Conservation (phyloP, 2,113 vertebrate species). For the Saguinus midas region DNA sequence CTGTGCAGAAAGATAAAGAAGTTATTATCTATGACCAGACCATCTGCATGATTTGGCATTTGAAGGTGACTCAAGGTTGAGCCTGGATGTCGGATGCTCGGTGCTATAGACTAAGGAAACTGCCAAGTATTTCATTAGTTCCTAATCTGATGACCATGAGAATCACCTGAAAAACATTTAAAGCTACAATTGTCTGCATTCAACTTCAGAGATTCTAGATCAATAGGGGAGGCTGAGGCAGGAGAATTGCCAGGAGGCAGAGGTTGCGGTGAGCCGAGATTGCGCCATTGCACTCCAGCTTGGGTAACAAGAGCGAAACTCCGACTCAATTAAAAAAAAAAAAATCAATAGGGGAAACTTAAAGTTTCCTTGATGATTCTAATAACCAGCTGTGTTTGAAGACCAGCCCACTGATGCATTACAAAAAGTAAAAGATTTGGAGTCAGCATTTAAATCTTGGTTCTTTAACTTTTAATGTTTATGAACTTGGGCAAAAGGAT, state of each 20-base stretch:
- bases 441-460: not conserved
- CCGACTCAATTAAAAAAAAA: too few relatives aligned
- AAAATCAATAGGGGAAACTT: not conserved
- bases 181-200: not conserved
- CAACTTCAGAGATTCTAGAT: conserved; percentile 5
- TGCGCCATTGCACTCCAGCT: too few relatives aligned
- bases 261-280: too few relatives aligned
- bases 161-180: conserved; percentile 22
- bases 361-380: not conserved
- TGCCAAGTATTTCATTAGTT: not conserved
- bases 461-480: conserved; percentile 29
- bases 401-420: not conserved
- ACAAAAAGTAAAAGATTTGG: not conserved
- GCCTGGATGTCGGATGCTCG: not conserved
- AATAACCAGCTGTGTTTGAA: conserved; percentile 16
- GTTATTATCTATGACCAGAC: not conserved
- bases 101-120: not conserved
- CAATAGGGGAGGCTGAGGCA: not conserved
- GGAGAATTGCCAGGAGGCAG: too few relatives aligned
- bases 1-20: not conserved
- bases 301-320: too few relatives aligned
- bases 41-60: not conserved
- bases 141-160: not conserved
- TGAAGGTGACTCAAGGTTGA: not conserved
- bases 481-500: not conserved